Percentiles rank a stretch among this genome's conserved stretches.
These are phyloP conservation scores for Halcyon leucocephala DNA, from an alignment of 2,797 vertebrate species.

Conservation along the genomic window DNA sequence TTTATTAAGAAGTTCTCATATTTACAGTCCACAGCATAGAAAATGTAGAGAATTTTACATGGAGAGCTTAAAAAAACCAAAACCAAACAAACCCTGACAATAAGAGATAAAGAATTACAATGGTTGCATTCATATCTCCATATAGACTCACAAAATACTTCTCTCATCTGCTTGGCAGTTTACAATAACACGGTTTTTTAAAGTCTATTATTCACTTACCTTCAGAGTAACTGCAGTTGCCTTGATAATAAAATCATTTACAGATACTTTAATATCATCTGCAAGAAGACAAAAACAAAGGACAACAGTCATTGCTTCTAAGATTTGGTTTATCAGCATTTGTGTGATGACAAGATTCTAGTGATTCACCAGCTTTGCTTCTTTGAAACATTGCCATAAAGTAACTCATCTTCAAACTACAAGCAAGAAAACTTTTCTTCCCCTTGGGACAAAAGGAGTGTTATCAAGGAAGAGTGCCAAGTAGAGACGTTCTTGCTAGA, in stretches of 20 bases:
- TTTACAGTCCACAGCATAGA: neutral
- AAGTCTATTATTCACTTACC: slow-evolving; percentile 83
- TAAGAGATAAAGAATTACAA: neutral
- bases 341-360: neutral
- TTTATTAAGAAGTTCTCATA: neutral
- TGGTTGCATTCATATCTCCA: neutral
- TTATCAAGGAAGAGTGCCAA: neutral
- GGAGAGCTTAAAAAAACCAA: neutral
- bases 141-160: neutral
- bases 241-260: slow-evolving; percentile 98
- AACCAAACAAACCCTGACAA: neutral
- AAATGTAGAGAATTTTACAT: neutral
- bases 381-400: neutral
- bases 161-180: neutral
- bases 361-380: neutral
- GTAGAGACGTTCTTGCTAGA: neutral
- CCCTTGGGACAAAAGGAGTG: neutral
- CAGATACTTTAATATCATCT: slow-evolving; percentile 95
- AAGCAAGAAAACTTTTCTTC: neutral
- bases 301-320: neutral
- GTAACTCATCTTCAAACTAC: neutral
- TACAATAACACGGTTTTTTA: neutral
- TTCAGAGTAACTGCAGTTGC: slow-evolving; percentile 91
- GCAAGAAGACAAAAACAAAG: slow-evolving; percentile 65
- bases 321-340: neutral